Percentiles rank a stretch among this genome's conserved stretches.
Conservation (phyloP, 2,888 invertebrate species). For the Bursaphelenchus okinawaensis region DNA sequence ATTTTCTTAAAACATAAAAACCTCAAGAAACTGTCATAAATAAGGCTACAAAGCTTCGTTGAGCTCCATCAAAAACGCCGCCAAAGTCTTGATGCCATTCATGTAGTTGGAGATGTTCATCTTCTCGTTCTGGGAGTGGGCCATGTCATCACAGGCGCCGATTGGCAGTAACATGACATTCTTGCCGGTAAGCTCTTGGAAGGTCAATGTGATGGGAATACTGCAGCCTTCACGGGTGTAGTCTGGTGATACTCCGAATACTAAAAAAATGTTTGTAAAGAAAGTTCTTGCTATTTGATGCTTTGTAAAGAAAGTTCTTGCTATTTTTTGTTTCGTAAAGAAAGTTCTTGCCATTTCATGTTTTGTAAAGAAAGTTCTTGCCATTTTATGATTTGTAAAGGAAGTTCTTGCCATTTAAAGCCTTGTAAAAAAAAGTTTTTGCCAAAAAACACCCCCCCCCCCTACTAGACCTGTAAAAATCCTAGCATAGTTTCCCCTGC, state of each 20-base stretch:
- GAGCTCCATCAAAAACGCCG: slow-evolving; percentile 49
- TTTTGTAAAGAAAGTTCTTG: too few relatives aligned
- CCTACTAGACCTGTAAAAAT: too few relatives aligned
- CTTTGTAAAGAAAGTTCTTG: too few relatives aligned
- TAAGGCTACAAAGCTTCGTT: background rate
- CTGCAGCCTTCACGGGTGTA: slow-evolving; percentile 93
- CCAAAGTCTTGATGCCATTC: slow-evolving; percentile 50
- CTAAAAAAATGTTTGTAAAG: slow-evolving; percentile 58
- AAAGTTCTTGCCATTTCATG: too few relatives aligned
- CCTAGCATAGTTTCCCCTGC: too few relatives aligned
- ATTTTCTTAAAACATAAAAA: too few relatives aligned
- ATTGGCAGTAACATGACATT: slow-evolving; percentile 90
- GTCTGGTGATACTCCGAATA: slow-evolving; percentile 85
- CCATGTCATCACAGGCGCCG: slow-evolving; percentile 91
- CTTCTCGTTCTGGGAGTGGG: slow-evolving; percentile 98
- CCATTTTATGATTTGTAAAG: too few relatives aligned
- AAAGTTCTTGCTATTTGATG: too few relatives aligned
- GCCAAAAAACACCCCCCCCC: background rate
- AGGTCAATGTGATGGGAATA: slow-evolving; percentile 88
- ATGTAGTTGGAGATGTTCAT: slow-evolving; percentile 65
- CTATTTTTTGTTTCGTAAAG: too few relatives aligned
- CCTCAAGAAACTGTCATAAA: too few relatives aligned
- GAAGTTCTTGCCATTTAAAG: too few relatives aligned
- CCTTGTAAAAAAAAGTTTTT: too few relatives aligned
- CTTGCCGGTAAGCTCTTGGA: slow-evolving; percentile 66